Evolutionary conservation across 1,140 invertebrate species (phyloP), one percentile per base, ranked within the genome.

Genomic region (Maniola jurtina): DNA sequence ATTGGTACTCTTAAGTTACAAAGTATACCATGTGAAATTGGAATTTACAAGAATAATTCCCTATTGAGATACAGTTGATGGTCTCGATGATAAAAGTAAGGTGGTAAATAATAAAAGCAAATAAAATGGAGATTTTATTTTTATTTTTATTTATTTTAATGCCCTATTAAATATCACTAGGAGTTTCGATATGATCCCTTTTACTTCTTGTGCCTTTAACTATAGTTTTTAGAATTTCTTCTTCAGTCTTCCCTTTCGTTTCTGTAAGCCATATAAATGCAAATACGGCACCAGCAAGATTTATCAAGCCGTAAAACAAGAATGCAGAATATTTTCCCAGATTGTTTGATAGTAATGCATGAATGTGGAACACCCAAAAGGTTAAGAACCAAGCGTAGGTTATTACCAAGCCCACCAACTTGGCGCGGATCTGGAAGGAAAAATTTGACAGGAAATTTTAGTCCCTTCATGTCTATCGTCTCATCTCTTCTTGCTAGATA

Each of bases 361-460:
- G 84, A 0, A 72, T 63, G 7, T 73, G 59, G 0, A 85, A 56
- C 25, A 79, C 75, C 0, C 81, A 54, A 25, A 83, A 84, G 0
- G 67, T 65, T 14, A 73, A 63, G 9, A 80, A 71, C 86, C 86
- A 89, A 0, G 76, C 74, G 0, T 76, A 72, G 3, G 76, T 77
- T 0, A 82, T 71, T 11, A 80, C 64, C 2, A 73, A 40, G 0
- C 83, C 82, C 55, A 84, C 75, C 0, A 86, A 52, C 69, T 87
- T 84, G 7, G 84, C 80, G 36, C 84, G 77, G 35, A 86, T 78
- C 86, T 89, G 70, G 25, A 86, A 83, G 6, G 9, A 55, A 11
- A 52, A 25, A 9, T 25, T 6, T 25, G 8, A 25, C 16, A n/a
- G 40, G 4, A 14, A 48, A 48, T 25, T 25, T 25, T 25, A 25